Evolutionary conservation across 1,140 invertebrate genomes (phyloP).

Genomic region (Sitobion miscanthi): DNA sequence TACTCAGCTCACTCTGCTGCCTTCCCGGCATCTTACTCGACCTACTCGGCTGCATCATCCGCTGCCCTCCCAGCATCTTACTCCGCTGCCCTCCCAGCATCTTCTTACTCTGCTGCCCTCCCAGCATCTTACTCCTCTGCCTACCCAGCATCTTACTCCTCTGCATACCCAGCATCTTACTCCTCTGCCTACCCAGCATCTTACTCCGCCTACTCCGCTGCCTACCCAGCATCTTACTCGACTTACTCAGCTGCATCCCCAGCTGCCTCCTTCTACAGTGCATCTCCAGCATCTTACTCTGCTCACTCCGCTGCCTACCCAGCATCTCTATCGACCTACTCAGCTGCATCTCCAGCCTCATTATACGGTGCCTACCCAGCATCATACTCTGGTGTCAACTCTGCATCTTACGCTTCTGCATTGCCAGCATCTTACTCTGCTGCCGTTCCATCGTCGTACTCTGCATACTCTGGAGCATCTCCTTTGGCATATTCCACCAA

Average conservation of each 20-base stretch:
- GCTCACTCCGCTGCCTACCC: not conserved
- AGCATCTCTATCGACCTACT: not conserved
- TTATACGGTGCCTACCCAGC: not conserved
- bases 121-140: slow-evolving; percentile 16
- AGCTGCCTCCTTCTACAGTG: not conserved
- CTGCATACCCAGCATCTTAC: slow-evolving; percentile 15
- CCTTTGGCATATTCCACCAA: not conserved
- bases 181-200: not conserved
- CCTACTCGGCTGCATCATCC: not conserved
- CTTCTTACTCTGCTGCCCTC: not conserved
- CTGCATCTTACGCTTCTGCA: not conserved
- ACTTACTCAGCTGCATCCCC: slow-evolving; percentile 13
- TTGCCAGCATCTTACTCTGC: not conserved
- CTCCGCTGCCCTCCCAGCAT: not conserved
- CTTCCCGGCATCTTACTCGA: not conserved
- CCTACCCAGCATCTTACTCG: slow-evolving; percentile 10
- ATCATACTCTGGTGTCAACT: not conserved
- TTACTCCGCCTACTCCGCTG: not conserved
- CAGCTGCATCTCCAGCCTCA: not conserved
- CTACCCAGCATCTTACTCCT: slow-evolving; percentile 12
- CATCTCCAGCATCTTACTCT: not conserved
- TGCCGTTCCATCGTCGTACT: not conserved
- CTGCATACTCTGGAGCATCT: slow-evolving; percentile 4
- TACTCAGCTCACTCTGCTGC: slow-evolving; percentile 11
- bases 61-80: slow-evolving; percentile 20